Evolutionary conservation across 2,113 vertebrate species (phyloP).

Genomic region (Cacatua alba): DNA sequence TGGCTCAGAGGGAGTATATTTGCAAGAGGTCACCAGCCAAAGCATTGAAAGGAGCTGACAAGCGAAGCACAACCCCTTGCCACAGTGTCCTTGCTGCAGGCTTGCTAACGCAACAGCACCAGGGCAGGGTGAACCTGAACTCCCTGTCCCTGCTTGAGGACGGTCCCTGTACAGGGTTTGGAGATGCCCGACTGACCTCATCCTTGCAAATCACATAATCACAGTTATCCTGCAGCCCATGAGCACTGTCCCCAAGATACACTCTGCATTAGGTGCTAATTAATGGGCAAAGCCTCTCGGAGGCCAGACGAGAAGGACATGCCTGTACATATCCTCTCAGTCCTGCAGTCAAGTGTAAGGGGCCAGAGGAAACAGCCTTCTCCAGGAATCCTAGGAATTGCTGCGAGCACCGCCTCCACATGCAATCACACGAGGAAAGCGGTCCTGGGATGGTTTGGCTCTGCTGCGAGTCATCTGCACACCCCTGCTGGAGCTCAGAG

Average conservation of each 20-base stretch:
- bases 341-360: accelerated
- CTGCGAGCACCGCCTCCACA: background rate
- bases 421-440: accelerated
- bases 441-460: background rate
- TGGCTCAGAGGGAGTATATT: background rate
- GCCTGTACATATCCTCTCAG: accelerated
- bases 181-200: accelerated
- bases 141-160: background rate
- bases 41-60: accelerated
- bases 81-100: background rate
- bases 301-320: background rate
- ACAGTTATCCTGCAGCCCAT: accelerated
- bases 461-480: background rate
- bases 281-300: background rate
- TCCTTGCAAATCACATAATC: background rate
- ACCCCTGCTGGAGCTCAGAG: accelerated
- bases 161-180: accelerated
- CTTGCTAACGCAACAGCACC: background rate
- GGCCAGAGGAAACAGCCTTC: background rate
- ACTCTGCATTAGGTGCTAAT: background rate
- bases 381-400: background rate
- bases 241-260: accelerated
- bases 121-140: background rate
- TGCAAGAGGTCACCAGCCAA: background rate
- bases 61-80: accelerated